These are phyloP conservation scores for Melitaea athalia DNA, from an alignment of 2,888 invertebrate species.

Conservation along the genomic window DNA sequence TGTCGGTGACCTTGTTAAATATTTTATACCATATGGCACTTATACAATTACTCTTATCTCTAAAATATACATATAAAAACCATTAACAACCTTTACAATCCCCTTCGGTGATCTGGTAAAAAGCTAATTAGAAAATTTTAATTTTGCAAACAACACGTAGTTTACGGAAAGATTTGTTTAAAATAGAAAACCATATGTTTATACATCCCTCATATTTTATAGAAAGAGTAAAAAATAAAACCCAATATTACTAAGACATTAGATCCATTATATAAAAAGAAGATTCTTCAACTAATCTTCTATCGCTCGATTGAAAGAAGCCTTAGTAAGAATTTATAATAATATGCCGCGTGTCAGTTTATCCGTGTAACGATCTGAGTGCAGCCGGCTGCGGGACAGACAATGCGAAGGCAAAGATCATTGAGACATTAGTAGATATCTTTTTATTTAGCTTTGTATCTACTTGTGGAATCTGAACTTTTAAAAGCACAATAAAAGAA, in stretches of 20 bases:
- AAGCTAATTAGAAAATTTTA: no score
- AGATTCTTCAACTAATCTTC: neutral
- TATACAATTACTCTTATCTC: no score
- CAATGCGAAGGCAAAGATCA: slow-evolving; percentile 55
- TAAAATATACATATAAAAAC: no score
- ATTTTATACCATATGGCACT: no score
- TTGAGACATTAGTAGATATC: slow-evolving; percentile 60
- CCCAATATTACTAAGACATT: neutral
- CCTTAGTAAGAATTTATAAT: slow-evolving; percentile 67
- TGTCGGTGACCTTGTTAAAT: no score
- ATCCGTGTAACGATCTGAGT: slow-evolving; percentile 70
- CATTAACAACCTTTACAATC: no score
- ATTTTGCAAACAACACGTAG: neutral
- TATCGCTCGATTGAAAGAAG: slow-evolving; percentile 4
- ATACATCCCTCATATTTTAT: no score
- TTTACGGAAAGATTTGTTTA: neutral
- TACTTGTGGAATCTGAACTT: slow-evolving; percentile 22
- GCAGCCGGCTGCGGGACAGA: slow-evolving; percentile 62
- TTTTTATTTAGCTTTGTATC: slow-evolving; percentile 42
- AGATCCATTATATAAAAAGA: no score
- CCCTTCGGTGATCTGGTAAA: no score
- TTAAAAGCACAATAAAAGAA: slow-evolving; percentile 20
- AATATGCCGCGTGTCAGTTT: slow-evolving; percentile 63
- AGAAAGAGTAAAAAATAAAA: neutral
- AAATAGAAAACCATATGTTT: neutral